Conservation (phyloP, 1,140 invertebrate species). For the Drosophila lacteicornis region DNA sequence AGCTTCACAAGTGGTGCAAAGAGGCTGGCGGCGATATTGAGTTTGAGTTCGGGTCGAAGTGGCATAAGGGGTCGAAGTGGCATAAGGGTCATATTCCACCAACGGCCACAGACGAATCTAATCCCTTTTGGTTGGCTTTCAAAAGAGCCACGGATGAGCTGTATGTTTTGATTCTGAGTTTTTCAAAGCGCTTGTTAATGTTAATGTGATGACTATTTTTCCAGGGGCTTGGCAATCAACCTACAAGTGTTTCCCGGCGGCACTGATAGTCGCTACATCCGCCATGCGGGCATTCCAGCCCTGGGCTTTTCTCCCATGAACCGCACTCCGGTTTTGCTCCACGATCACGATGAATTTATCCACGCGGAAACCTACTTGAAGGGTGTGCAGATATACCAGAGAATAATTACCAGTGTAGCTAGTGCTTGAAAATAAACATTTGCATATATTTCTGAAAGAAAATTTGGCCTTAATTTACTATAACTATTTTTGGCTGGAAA, state of each 20-base stretch:
- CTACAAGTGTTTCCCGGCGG: conserved; percentile 91
- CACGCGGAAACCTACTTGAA: conserved; percentile 89
- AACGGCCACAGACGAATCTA: conserved; percentile 89
- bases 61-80: conserved; percentile 87
- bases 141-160: conserved; percentile 86
- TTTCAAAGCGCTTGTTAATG: too few relatives aligned
- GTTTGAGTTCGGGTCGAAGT: conserved; percentile 86
- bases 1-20: conserved; percentile 90
- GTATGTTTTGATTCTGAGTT: conserved; percentile 73
- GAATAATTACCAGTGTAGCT: conserved; percentile 85
- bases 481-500: too few relatives aligned
- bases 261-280: conserved; percentile 91
- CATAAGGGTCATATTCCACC: conserved; percentile 88
- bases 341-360: conserved; percentile 93
- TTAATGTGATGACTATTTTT: neutral
- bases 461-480: neutral
- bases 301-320: conserved; percentile 93
- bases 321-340: conserved; percentile 89
- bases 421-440: neutral
- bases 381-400: conserved; percentile 90
- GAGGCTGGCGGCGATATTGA: conserved; percentile 93
- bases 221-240: conserved; percentile 86
- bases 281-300: conserved; percentile 90
- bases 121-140: conserved; percentile 94
- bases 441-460: neutral